These are phyloP conservation scores for Microdon myrmicae DNA, from an alignment of 2,888 invertebrate species.

Conservation along the genomic window DNA sequence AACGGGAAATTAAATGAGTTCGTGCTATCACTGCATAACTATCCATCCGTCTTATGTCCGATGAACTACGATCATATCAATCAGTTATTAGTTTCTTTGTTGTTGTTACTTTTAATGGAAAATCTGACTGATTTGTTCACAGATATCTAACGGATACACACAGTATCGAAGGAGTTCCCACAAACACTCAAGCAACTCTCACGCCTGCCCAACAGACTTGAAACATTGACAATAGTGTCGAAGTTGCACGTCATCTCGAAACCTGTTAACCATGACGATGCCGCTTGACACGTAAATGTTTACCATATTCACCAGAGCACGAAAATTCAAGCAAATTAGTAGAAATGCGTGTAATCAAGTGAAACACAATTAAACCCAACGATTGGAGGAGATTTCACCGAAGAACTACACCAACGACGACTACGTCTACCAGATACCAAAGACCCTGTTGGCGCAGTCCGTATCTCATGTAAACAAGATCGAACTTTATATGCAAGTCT, in stretches of 20 bases:
- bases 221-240: constrained; percentile 29
- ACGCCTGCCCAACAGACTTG: constrained; percentile 10
- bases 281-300: constrained; percentile 8
- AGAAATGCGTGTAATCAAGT: constrained; percentile 35
- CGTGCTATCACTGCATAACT: too few species aligned
- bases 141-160: too few species aligned
- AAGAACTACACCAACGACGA: constrained; percentile 6
- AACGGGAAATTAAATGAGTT: too few species aligned
- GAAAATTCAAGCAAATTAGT: constrained; percentile 33
- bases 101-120: too few species aligned
- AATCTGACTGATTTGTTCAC: too few species aligned
- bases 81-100: too few species aligned
- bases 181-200: constrained; percentile 1
- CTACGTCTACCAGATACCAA: constrained; percentile 19
- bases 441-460: too few species aligned
- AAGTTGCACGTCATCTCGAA: constrained; percentile 36
- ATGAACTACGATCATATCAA: too few species aligned
- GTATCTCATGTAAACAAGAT: too few species aligned
- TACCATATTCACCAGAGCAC: constrained; percentile 25
- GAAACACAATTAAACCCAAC: constrained; percentile 44
- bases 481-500: too few species aligned
- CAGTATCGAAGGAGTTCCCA: background rate
- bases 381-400: constrained; percentile 47
- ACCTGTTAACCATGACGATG: constrained; percentile 28
- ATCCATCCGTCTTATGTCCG: too few species aligned